These are phyloP conservation scores for Hydrolagus colliei DNA, from an alignment of 2,797 vertebrate species.

Conservation along the genomic window DNA sequence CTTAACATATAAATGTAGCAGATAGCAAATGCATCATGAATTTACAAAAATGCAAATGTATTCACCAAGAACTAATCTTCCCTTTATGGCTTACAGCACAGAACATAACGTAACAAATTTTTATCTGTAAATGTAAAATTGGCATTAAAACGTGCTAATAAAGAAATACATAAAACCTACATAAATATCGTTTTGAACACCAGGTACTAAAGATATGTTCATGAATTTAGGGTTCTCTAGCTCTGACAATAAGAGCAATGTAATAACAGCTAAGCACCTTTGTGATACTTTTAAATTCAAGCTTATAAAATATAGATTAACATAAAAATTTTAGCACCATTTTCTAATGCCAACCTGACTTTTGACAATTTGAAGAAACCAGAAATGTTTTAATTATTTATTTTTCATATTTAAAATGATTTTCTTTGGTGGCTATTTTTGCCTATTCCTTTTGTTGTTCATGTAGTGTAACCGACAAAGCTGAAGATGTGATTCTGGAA, in stretches of 20 bases:
- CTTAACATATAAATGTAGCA: constrained; percentile 6
- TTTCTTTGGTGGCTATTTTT: neutral
- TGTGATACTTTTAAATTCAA: neutral
- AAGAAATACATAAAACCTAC: neutral
- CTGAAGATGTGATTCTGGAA: neutral
- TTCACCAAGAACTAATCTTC: neutral
- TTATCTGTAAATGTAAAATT: neutral
- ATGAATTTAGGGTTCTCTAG: neutral
- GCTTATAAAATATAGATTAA: too few species aligned
- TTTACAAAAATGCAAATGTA: neutral
- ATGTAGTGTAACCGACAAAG: neutral
- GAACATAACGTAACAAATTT: neutral
- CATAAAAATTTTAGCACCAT: neutral
- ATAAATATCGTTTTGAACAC: neutral
- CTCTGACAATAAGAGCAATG: neutral
- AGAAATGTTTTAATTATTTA: neutral
- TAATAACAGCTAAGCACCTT: neutral
- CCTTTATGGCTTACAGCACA: neutral
- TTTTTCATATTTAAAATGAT: neutral
- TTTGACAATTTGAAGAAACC: neutral
- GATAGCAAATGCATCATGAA: neutral
- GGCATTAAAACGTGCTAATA: neutral
- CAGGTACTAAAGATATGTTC: neutral
- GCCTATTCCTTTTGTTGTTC: neutral
- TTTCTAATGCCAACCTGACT: neutral